These are phyloP conservation scores for Iselma pallidipennis DNA, from an alignment of 2,888 invertebrate genomes.

Conservation along the genomic window DNA sequence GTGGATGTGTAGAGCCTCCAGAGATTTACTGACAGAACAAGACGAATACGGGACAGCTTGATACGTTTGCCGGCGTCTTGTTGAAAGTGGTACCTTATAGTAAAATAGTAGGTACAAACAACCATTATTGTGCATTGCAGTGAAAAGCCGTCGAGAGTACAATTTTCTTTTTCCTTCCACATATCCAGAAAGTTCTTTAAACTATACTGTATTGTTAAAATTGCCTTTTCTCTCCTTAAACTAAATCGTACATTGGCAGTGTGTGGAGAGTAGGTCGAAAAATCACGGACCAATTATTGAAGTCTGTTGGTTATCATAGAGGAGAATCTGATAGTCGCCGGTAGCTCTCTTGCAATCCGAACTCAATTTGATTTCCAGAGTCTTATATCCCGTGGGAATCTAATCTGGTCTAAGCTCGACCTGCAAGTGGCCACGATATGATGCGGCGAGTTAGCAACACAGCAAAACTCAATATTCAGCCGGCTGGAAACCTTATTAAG, in stretches of 20 bases:
- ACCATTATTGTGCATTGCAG: background rate
- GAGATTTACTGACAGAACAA: constrained; percentile 46
- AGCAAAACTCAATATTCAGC: constrained; percentile 58
- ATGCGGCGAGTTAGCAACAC: constrained; percentile 38
- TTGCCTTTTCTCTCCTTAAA: background rate
- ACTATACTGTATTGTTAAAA: background rate
- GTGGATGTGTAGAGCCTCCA: constrained; percentile 42
- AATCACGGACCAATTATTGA: constrained; percentile 43
- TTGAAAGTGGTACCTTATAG: constrained; percentile 7
- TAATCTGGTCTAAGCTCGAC: constrained; percentile 57
- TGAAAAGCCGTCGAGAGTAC: background rate
- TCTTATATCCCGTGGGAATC: constrained; percentile 52
- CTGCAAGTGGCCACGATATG: constrained; percentile 55
- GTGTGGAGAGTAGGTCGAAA: constrained; percentile 22
- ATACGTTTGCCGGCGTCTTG: constrained; percentile 31
- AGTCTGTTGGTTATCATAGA: constrained; percentile 41
- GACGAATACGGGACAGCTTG: constrained; percentile 48
- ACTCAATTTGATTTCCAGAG: constrained; percentile 58
- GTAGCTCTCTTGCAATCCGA: constrained; percentile 53
- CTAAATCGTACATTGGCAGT: constrained; percentile 7
- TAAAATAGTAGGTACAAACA: background rate
- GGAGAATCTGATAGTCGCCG: constrained; percentile 45
- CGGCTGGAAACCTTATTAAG: constrained; percentile 59
- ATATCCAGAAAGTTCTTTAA: too few species aligned
- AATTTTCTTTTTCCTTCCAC: too few species aligned